Evolutionary conservation across 2,888 invertebrate genomes (phyloP), one percentile per base, ranked within the genome.

Genomic region (Macrosiphum euphorbiae): DNA sequence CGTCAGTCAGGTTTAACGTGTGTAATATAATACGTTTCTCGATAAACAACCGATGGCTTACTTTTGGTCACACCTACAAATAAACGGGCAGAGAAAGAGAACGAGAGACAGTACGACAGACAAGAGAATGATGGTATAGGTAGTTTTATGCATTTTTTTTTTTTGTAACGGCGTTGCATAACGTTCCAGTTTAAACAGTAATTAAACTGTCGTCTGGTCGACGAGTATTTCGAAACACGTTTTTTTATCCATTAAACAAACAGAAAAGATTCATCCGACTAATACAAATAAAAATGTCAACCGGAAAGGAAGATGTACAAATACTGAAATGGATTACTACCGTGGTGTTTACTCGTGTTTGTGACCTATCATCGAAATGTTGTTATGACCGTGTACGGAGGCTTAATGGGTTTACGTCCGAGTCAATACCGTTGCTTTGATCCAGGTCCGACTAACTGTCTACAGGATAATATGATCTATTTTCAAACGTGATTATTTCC

Each of bases 131-230:
- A 20, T 47, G n/a, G 67, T n/a, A 58, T 26, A 28, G 41, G 28
- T 61, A n/a, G n/a, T 24, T 67, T 13, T 8, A 16, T 20, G 24
- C 41, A 50, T 26, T 84, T 84, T 58, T 87, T 28, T 44, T 47
- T 41, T 87, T 13, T 20, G 3, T 47, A 67, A 47, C 28, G n/a
- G n/a, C 67, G 28, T 92, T 88, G 41, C 87, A 88, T 92, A 87
- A 92, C 92, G 67, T 88, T 92, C 87, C 50, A 26, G 61, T 86
- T 61, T 28, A 67, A 61, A 67, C 67, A 41, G 61, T 86, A 92
- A 92, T 92, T 92, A 92, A 92, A 58, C 47, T 86, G 86, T 87
- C 92, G 87, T 92, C 92, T 35, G n/a, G 35, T 87, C 87, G 28
- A 28, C 61, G 61, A 91, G 58, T 61, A 11, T 88, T 92, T 88